Base-by-base conservation (phyloP, 2,113 vertebrate genomes). In the Montifringilla adamsi region DNA sequence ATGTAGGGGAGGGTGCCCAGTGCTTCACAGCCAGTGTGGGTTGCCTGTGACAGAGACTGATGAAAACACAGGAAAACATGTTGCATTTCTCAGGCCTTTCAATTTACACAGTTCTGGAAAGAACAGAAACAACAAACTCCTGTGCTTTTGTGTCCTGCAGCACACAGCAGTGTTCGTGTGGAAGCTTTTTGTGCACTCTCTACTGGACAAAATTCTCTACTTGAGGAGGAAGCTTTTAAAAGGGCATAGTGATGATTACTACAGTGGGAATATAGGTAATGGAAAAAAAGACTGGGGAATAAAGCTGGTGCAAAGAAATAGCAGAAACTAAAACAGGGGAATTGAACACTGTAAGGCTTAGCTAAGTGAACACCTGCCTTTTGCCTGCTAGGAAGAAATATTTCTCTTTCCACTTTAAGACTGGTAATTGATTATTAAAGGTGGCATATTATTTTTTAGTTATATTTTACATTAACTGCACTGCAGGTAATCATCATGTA, bases 371-470 rank as follows among this genome's bases (percentile, higher is more conserved):
- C 20, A 84, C 62, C 33, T 89, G 37, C 53, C 76, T 94, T 64
- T 90, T 28, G 21, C 33, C 55, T 72, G 43, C 60, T 60, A 9
- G 52, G 74, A 85, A 94, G 13, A 27, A 89, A 87, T 23, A 76
- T 73, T 85, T 59, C 35, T 80, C 27, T 84, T 80, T 75, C 47
- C 15, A 37, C 16, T 12, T 85, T 41, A 31, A 78, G 82, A 16
- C 13, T 68, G 63, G 43, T 37, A 91, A 93, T 93, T 80, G 80
- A 85, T 84, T 90, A 87, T 89, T 72, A 69, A 93, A 93, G 46
- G 46, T 93, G 23, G 58, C 26, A 55, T 28, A 81, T 82, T 66
- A 52, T 49, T 87, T 88, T 90, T n/a, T 50, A 72, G 82, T 95
- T 92, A 79, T 73, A 79, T 95, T 79, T 80, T 67, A 35, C 43